A percentile compares a stretch with the other conserved stretches of the same genome.
These are phyloP conservation scores for Drosophila subobscura DNA, from an alignment of 1,140 invertebrate species.

Conservation along the genomic window DNA sequence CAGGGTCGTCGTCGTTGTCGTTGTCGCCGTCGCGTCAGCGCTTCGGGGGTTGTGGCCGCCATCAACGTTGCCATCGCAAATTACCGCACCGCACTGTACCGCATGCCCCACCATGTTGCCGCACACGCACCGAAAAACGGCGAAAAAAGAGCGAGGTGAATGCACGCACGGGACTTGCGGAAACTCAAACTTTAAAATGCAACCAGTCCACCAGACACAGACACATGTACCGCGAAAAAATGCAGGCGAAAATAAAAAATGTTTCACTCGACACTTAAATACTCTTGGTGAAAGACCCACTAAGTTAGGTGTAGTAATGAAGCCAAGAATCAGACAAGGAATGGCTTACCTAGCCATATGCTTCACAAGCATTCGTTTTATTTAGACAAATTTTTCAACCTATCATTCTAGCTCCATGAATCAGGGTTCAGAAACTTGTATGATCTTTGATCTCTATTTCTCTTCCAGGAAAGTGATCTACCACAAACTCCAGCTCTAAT, in stretches of 20 bases:
- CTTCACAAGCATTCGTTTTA: too few relatives aligned
- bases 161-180: constrained; percentile 72
- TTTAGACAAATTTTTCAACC: too few relatives aligned
- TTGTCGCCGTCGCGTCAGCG: constrained; percentile 34
- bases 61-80: constrained; percentile 37
- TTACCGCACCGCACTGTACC: constrained; percentile 2
- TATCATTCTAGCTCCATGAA: too few relatives aligned
- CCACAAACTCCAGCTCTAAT: too few relatives aligned
- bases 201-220: constrained; percentile 61
- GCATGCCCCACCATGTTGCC: constrained; percentile 31
- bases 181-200: constrained; percentile 82
- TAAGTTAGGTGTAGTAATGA: too few relatives aligned
- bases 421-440: too few relatives aligned
- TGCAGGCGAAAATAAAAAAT: constrained; percentile 2
- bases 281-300: constrained; percentile 7
- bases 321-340: too few relatives aligned
- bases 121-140: constrained; percentile 74
- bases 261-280: constrained; percentile 16
- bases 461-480: too few relatives aligned
- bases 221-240: constrained; percentile 49
- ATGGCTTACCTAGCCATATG: too few relatives aligned
- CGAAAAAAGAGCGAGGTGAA: constrained; percentile 75
- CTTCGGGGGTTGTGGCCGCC: constrained; percentile 61
- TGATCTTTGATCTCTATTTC: too few relatives aligned
- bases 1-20: constrained; percentile 58